Base-by-base conservation (phyloP, 2,797 vertebrate species). In the Molothrus ater region DNA sequence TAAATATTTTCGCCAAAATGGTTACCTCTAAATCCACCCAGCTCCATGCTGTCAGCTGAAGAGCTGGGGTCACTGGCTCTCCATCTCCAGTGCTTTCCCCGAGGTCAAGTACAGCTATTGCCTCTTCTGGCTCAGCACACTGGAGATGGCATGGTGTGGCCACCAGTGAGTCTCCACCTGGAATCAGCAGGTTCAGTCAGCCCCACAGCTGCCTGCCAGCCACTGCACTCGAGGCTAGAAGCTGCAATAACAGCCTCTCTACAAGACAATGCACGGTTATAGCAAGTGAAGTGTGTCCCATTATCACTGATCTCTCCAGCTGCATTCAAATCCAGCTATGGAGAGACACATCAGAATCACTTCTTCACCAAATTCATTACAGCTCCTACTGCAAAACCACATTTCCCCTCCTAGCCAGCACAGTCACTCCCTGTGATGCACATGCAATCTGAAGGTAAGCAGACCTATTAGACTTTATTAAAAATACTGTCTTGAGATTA, bases 381-480 rank as follows among this genome's bases (percentile, higher is more conserved):
- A 70, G 40, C 9, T 88, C 45, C 64, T 70, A 81, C 63, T 2
- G 2, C 34, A 86, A 86, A 88, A 50, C 17, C 7, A 7, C 38
- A 71, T 28, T 66, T 70, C 36, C 43, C 45, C 32, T 82, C 59
- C 42, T 34, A 76, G 53, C 66, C 8, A 16, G 31, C 13, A 3
- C 36, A 73, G 71, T 76, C 45, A 71, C 53, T 69, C 83, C 82
- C 53, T 64, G 68, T 24, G 61, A 81, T 70, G 57, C 61, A 71
- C 65, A 85, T 32, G 65, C 50, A 80, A 69, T 68, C 71, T 83
- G 93, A 92, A 95, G 95, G 95, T 97, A 95, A 73, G 59, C 78
- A 86, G 92, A 93, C 61, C 90, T 94, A 90, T 88, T 86, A 92
- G 75, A 79, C 70, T 86, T 86, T 95, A 96, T 96, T 93, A 93